phyloP scores from a whole-genome alignment of 1,140 invertebrate genomes.

The Sitodiplosis mosellana region DNA sequence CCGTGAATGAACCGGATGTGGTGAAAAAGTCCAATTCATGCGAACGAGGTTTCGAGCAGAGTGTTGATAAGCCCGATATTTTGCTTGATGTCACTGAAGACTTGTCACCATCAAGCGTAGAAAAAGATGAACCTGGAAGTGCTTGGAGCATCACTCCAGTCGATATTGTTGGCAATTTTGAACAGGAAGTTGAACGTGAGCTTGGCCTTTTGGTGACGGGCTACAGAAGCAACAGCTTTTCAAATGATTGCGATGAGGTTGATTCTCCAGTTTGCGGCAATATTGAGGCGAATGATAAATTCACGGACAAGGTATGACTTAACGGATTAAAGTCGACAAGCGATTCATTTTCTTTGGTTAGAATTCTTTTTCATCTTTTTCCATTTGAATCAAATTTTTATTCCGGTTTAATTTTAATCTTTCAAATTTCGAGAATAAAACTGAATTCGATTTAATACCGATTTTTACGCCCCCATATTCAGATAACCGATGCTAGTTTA shows the following conservation, averaged over 20 bases:
- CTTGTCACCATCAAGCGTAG: background rate
- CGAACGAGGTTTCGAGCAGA: background rate
- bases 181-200: constrained; percentile 23
- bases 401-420: too few species aligned
- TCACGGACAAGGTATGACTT: background rate
- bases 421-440: too few species aligned
- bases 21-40: background rate
- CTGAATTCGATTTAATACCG: too few species aligned
- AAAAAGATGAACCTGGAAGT: constrained; percentile 4
- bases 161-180: constrained; percentile 25
- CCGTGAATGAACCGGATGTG: constrained; percentile 2
- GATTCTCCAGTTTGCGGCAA: background rate
- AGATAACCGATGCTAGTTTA: constrained; percentile 20
- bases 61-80: too few species aligned
- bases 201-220: constrained; percentile 15
- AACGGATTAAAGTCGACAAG: too few species aligned
- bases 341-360: too few species aligned
- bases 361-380: background rate
- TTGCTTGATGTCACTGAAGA: background rate
- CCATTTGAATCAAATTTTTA: too few species aligned
- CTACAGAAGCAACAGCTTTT: constrained; percentile 5
- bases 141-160: constrained; percentile 7
- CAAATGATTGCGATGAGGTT: background rate
- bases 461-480: background rate
- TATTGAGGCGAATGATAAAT: background rate